Evolutionary conservation across 2,888 invertebrate genomes (phyloP), one percentile per base, ranked within the genome.

Genomic region (Busseola fusca): DNA sequence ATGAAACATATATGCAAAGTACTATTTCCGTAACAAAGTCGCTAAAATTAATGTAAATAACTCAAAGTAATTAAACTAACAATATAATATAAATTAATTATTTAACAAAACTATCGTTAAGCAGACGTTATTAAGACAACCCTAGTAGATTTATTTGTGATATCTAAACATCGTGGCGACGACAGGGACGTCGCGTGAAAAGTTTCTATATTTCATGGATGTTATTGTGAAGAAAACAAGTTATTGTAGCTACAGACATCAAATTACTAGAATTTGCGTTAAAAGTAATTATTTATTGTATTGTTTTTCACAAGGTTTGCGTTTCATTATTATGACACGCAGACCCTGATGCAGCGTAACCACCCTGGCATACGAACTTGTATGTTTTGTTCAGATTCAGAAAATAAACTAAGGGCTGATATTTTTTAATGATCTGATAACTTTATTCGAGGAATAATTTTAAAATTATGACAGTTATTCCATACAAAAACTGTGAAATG

Each of bases 61-160:
- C 52, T 74, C 64, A 69, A 52, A 50, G 34, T 64, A 40, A 66
- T 52, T 75, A 69, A 72, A 69, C 60, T 73, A 81, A 67, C 62
- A 66, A 69, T 66, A 73, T 63, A 69, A 73, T 67, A 78, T 76
- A 72, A 68, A 59, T 78, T 62, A 73, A 66, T 68, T 71, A 80
- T 74, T 18, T 66, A 74, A 81, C 62, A 78, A 68, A 70, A 50
- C 48, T 76, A 76, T 40, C 12, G 25, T 16, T 76, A 66, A 52
- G 68, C 40, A 67, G 40, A 58, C 52, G 57, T 54, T 81, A 56
- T 18, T 50, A 42, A 57, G 34, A 76, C 57, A 69, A 75, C 63
- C 68, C 21, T 42, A 66, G 40, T 50, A 69, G 62, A 79, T 74
- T 58, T 56, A 71, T 69, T 73, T 67, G 67, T 69, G 67, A 59